These are phyloP conservation scores for Gambusia holbrooki DNA, from an alignment of 2,113 vertebrate genomes.

Conservation along the genomic window DNA sequence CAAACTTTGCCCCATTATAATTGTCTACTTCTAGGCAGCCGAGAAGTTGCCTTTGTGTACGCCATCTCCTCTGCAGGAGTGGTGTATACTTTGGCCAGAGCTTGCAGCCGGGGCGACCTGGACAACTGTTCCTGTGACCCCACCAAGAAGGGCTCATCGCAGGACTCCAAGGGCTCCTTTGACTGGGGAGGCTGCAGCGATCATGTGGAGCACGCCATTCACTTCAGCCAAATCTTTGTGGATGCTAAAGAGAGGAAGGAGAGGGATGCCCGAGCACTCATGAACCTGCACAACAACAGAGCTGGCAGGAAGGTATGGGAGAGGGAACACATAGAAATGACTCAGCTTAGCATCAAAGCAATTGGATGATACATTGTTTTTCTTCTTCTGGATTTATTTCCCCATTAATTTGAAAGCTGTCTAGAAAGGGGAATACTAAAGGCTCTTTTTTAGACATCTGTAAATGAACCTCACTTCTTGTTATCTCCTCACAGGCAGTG, in stretches of 20 bases:
- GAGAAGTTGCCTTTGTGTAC: slow-evolving; percentile 94
- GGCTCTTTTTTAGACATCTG: background rate
- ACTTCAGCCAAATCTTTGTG: slow-evolving; percentile 90
- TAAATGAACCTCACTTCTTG: background rate
- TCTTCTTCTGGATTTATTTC: too few relatives aligned
- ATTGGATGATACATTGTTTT: too few relatives aligned
- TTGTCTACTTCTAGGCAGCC: slow-evolving; percentile 83
- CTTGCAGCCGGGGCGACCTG: slow-evolving; percentile 94
- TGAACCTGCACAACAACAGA: slow-evolving; percentile 97
- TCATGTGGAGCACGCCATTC: slow-evolving; percentile 91
- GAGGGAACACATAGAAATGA: background rate
- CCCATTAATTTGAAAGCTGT: too few relatives aligned
- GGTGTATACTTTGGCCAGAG: slow-evolving; percentile 92
- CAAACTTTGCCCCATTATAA: too few relatives aligned
- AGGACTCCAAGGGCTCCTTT: slow-evolving; percentile 88
- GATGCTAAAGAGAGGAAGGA: slow-evolving; percentile 92
- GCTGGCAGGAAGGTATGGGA: slow-evolving; percentile 90
- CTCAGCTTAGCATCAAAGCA: background rate
- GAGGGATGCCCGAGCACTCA: slow-evolving; percentile 90
- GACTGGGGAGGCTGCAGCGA: slow-evolving; percentile 98
- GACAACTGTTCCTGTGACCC: slow-evolving; percentile 95
- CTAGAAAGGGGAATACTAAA: background rate
- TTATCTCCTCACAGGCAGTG: slow-evolving; percentile 83
- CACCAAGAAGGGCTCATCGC: slow-evolving; percentile 88
- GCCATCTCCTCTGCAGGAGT: slow-evolving; percentile 96